Base-by-base conservation (phyloP, 1,140 invertebrate genomes). In the Euborellia annulipes region DNA sequence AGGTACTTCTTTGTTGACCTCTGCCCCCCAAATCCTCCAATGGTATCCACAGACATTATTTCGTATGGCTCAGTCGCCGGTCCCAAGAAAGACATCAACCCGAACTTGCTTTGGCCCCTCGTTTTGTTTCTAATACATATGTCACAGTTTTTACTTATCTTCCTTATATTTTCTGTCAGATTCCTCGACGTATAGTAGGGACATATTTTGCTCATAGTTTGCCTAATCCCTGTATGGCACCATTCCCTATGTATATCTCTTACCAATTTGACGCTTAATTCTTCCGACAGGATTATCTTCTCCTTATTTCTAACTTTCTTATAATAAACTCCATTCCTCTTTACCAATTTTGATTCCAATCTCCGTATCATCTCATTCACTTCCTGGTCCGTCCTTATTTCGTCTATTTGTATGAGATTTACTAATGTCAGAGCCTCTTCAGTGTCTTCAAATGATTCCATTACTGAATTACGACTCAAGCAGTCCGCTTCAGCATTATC, bases 41-140 rank as follows among this genome's bases (percentile, higher is more conserved):
- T 60, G 0, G 55, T 61, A 27, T 60, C 58, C 9, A 61, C 51
- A 7, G 58, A 58, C 11, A 58, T 43, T 44, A 62, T 69, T 65
- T 60, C 63, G 36, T 53, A 54, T 9, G 52, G 53, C 8, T 39
- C 14, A 43, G 41, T 49, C 0, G 49, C 54, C 43, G 52, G 55
- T 8, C 51, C 50, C 3, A 55, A 19, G 11, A 50, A 49, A 23
- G 52, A 54, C 48, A 57, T 50, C 22, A 54, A 40, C 16, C 49
- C 53, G 34, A 20, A 49, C 41, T 50, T 49, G 6, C 17, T 1
- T 40, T 49, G n/a, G 13, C 43, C 18, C 41, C 47, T 46, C 36
- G 51, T 44, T 47, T 54, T 54, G 18, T 54, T 50, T 50, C n/a
- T 52, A 41, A 49, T 47, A 36, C 51, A 51, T 2, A 47, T 27